Conservation (phyloP, 2,888 invertebrate species). For the Calliopum simillimum region DNA sequence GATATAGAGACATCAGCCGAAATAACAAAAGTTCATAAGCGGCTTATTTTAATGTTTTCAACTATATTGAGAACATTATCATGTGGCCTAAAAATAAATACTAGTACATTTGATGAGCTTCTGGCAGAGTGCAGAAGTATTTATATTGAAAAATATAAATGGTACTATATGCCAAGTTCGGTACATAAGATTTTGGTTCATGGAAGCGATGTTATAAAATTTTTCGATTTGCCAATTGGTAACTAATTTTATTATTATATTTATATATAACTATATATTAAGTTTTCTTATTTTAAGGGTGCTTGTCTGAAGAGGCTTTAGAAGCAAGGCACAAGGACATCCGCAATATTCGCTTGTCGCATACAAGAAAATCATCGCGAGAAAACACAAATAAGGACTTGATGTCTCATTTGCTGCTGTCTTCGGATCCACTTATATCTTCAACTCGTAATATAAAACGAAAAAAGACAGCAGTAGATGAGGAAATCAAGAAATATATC, state of each 20-base stretch:
- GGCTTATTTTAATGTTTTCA: not conserved
- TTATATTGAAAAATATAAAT: not conserved
- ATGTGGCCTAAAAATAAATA: not conserved
- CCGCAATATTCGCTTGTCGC: too few relatives aligned
- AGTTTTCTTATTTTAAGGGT: too few relatives aligned
- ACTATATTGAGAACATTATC: not conserved
- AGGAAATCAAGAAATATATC: too few relatives aligned
- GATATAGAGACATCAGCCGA: not conserved
- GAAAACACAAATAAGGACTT: too few relatives aligned
- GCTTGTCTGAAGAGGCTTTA: slow-evolving; percentile 13
- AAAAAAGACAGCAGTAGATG: too few relatives aligned
- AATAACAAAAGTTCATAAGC: not conserved
- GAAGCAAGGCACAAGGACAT: slow-evolving; percentile 15
- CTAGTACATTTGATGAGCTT: not conserved
- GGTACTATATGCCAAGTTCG: slow-evolving; percentile 7
- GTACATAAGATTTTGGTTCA: slow-evolving; percentile 8
- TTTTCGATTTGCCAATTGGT: slow-evolving; percentile 16
- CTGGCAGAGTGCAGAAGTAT: not conserved
- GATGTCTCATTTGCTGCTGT: too few relatives aligned
- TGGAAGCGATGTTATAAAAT: not conserved
- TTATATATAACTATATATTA: not conserved
- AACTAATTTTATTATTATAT: not conserved
- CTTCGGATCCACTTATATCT: too few relatives aligned
- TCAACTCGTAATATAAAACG: too few relatives aligned
- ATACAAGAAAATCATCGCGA: too few relatives aligned